Percentiles rank a stretch among this genome's conserved stretches.
Conservation (phyloP, 2,797 vertebrate species). For the Parambassis ranga region DNA sequence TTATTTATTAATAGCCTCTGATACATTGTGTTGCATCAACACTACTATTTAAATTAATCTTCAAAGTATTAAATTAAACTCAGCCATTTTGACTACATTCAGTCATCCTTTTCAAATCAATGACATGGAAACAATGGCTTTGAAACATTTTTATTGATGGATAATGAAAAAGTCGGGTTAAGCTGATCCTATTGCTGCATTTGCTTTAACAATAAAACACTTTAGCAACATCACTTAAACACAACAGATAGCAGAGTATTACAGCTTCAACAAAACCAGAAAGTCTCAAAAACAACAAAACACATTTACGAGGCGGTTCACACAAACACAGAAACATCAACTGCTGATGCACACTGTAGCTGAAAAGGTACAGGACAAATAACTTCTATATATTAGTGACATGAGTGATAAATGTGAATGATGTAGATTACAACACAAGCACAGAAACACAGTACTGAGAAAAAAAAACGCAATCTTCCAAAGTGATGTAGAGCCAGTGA, state of each 20-base stretch:
- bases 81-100: too few species aligned
- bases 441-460: too few species aligned
- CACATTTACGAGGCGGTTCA: neutral
- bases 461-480: neutral
- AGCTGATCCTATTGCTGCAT: neutral
- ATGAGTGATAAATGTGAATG: neutral
- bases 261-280: conserved; percentile 9
- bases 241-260: conserved; percentile 17
- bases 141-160: conserved; percentile 43
- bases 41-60: neutral
- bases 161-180: conserved; percentile 12
- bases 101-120: neutral
- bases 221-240: conserved; percentile 7
- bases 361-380: conserved; percentile 1
- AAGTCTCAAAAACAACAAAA: neutral
- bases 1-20: neutral
- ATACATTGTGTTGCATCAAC: neutral
- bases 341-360: neutral
- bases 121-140: neutral
- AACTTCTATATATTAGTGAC: neutral
- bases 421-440: conserved; percentile 2
- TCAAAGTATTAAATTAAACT: too few species aligned
- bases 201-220: conserved; percentile 22
- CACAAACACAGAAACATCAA: conserved; percentile 4
- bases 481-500: neutral